These are phyloP conservation scores for Zoanthus sansibaricus DNA, from an alignment of 92 coral and sea anemone species.

Conservation along the genomic window DNA sequence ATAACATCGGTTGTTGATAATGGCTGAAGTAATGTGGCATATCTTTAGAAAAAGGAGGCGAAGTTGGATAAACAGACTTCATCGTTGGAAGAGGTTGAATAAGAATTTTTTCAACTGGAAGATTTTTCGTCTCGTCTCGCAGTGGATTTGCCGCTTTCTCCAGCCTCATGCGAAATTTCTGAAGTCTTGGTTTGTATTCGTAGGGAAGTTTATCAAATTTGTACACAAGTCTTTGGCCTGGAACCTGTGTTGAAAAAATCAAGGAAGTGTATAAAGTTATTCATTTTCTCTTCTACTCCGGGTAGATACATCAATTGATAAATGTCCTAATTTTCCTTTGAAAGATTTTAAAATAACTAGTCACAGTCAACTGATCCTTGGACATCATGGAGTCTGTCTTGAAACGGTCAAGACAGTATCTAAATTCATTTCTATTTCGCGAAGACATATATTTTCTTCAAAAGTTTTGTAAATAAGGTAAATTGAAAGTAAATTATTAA, in stretches of 20 bases:
- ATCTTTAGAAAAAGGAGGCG: neutral
- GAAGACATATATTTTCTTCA: no score
- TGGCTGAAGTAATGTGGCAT: neutral
- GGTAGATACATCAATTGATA: neutral
- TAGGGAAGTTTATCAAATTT: conserved; percentile 37
- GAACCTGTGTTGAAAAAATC: neutral
- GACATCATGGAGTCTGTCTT: no score
- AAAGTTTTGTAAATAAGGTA: no score
- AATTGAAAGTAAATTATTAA: no score
- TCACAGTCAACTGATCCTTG: no score
- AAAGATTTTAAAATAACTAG: neutral
- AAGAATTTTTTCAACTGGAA: neutral
- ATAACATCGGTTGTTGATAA: neutral
- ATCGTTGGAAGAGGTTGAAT: neutral
- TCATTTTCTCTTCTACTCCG: neutral
- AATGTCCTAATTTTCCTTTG: neutral
- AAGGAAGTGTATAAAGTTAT: neutral
- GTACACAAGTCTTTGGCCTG: conserved; percentile 47
- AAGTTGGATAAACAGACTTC: neutral
- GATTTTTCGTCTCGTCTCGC: neutral
- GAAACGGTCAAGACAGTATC: no score
- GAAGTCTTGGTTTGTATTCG: conserved; percentile 25
- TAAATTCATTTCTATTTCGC: no score
- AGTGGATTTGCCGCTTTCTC: neutral
- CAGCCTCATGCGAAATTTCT: neutral